Evolutionary conservation across 1,140 invertebrate genomes (phyloP), one percentile per base, ranked within the genome.

Genomic region (Drosophila subpulchrella): DNA sequence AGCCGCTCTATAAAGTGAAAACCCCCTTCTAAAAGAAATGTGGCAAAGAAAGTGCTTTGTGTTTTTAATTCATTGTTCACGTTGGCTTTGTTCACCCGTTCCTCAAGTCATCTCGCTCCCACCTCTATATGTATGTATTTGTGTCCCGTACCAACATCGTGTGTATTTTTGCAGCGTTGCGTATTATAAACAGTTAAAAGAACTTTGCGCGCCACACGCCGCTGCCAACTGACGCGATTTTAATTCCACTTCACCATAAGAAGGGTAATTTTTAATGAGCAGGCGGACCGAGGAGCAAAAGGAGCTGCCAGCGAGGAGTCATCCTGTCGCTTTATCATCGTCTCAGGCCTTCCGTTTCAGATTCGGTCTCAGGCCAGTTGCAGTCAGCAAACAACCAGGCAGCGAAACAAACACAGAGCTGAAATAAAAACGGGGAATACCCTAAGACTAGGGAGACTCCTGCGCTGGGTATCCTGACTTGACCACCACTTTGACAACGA

Each of bases 221-320:
- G 48, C 30, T 32, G 48, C 36, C 61, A 81, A 81, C 79, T 77
- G 51, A 78, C 75, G 86, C 83, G 67, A 41, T 88, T 88, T 86
- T 88, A 86, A 86, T 86, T 82, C 83, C 75, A 73, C 75, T 79
- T 62, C 75, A 47, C 71, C 75, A 88, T 83, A 88, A 79, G 84
- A 86, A 88, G 79, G 83, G 83, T 88, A 88, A 86, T 86, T 86
- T 88, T 86, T 86, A 86, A 86, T 86, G 83, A 86, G 73, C 59
- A 53, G 20, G 32, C 30, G 32, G 39, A 50, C 32, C 42, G 30
- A 32, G 47, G 53, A 46, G 27, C 42, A n/a, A 51, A 67, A 68
- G 50, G 48, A 55, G 44, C 65, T 58, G 66, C 65, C 68, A 38
- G 68, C 68, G 50, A 71, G 66, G 68, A 72, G 66, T 72, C 68